A percentile compares a stretch with the other conserved stretches of the same genome.
Evolutionary conservation across 2,888 invertebrate species (phyloP).

Genomic region (Meliscaeva auricollis): DNA sequence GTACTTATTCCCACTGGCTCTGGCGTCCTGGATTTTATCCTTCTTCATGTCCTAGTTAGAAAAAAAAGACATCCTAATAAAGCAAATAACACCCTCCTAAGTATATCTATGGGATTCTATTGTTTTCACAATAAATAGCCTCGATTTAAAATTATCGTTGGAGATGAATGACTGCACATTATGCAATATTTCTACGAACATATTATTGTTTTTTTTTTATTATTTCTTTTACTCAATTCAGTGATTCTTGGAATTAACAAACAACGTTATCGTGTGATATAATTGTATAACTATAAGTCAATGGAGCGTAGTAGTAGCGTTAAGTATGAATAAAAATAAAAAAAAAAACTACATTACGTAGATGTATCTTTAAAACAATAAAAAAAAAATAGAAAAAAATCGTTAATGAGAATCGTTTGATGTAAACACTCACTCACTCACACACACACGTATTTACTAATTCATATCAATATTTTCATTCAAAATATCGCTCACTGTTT

Average conservation of each 20-base stretch:
- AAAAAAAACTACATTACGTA: not conserved
- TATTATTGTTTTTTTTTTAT: not conserved
- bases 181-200: not conserved
- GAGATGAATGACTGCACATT: constrained; percentile 11
- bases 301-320: not conserved
- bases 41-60: not conserved
- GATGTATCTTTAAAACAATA: constrained; percentile 14
- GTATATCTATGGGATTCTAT: not conserved
- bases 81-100: not conserved
- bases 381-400: not conserved
- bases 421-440: not conserved
- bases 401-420: constrained; percentile 20
- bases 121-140: not conserved
- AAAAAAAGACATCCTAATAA: not conserved
- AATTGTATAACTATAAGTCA: not conserved
- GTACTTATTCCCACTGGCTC: not conserved
- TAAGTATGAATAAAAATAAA: too few species aligned
- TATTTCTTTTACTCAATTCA: not conserved
- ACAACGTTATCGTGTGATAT: not conserved
- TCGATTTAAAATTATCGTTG: not conserved
- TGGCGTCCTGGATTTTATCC: not conserved
- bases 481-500: not conserved
- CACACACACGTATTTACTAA: not conserved
- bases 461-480: constrained; percentile 30
- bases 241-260: not conserved